phyloP scores from a whole-genome alignment of 2,888 invertebrate species.

The Arrhopalites spinosus region DNA sequence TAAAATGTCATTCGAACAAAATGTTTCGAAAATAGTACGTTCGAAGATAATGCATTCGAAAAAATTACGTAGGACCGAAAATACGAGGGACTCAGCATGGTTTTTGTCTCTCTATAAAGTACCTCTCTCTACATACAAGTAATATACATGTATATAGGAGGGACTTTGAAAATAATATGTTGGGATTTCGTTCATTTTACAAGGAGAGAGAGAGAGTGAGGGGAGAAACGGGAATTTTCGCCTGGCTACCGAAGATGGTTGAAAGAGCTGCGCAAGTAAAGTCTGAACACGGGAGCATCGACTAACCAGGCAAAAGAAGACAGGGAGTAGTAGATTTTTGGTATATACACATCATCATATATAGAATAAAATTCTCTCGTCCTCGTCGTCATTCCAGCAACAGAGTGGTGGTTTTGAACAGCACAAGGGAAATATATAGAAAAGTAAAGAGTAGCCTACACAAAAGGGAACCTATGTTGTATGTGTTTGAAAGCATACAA shows the following conservation, averaged over 20 bases:
- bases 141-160: background rate
- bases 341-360: background rate
- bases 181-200: conserved; percentile 26
- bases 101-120: background rate
- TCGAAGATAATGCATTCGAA: too few relatives aligned
- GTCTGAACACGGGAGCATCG: background rate
- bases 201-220: conserved; percentile 14
- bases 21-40: too few relatives aligned
- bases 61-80: too few relatives aligned
- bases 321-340: conserved; percentile 8
- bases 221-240: conserved; percentile 26
- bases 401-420: background rate
- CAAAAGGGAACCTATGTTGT: too few relatives aligned
- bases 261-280: conserved; percentile 27
- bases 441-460: background rate
- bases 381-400: conserved; percentile 1
- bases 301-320: conserved; percentile 5
- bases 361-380: background rate
- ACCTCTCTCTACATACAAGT: background rate
- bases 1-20: too few relatives aligned
- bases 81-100: conserved; percentile 4
- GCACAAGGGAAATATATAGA: background rate
- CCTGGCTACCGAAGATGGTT: conserved; percentile 27
- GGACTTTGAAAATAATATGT: conserved; percentile 17
- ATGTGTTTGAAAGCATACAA: too few relatives aligned